Evolutionary conservation across 53 echinoderm and acorn worm species (phyloP).

Genomic region (Apostichopus leukothele): DNA sequence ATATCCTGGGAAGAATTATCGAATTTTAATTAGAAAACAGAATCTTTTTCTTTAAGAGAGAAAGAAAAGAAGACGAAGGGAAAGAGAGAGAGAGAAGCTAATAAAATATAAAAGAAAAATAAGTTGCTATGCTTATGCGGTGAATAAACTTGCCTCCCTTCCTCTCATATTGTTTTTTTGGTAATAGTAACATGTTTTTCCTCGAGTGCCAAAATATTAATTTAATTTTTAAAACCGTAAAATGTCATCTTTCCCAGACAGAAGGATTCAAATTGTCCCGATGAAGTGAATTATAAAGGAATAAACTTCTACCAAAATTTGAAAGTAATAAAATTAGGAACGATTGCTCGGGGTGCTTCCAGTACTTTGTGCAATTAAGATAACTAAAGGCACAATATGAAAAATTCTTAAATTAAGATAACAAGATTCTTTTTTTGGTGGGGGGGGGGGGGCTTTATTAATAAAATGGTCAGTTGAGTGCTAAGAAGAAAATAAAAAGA

Average conservation of each 20-base stretch:
- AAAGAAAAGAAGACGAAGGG: no score
- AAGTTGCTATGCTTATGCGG: neutral
- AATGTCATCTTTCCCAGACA: slow-evolving; percentile 16
- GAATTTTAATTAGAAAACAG: slow-evolving; percentile 28
- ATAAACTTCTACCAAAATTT: slow-evolving; percentile 17
- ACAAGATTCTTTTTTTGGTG: no score
- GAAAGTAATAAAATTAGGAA: slow-evolving; percentile 41
- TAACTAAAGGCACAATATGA: neutral
- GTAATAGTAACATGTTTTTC: slow-evolving; percentile 26
- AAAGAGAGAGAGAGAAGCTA: no score
- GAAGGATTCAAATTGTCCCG: slow-evolving; percentile 11
- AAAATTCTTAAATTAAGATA: no score
- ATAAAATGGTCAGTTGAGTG: no score
- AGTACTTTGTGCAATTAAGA: neutral
- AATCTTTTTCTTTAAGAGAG: neutral
- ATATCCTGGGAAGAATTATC: slow-evolving; percentile 32
- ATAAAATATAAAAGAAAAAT: no score
- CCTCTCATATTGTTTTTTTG: neutral
- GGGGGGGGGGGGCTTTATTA: no score
- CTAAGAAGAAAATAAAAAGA: no score
- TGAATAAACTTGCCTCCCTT: slow-evolving; percentile 21
- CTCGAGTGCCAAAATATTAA: slow-evolving; percentile 13
- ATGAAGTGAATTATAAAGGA: neutral
- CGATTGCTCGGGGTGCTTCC: neutral
- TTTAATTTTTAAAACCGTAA: slow-evolving; percentile 39